Evolutionary conservation across 2,113 vertebrate species (phyloP).

Genomic region (Euleptes europaea): DNA sequence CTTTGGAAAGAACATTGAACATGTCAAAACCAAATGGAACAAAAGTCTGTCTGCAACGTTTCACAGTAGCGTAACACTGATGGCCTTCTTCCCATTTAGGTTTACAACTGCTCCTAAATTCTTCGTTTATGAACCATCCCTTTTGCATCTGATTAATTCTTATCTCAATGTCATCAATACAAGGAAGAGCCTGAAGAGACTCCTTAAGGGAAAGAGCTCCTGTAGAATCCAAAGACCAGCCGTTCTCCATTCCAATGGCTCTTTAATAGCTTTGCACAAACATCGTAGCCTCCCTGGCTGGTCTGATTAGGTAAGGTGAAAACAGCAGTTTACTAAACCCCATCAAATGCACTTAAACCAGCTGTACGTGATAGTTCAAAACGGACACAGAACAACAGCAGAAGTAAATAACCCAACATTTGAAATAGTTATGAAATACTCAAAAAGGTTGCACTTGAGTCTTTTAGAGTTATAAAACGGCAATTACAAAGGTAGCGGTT

Average conservation of each 20-base stretch:
- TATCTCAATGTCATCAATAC: not conserved
- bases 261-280: not conserved
- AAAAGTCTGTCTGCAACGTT: not conserved
- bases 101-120: not conserved
- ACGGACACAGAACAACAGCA: not conserved
- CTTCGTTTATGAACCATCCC: not conserved
- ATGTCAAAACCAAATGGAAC: not conserved
- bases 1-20: not conserved
- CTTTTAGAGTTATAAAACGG: constrained; percentile 26
- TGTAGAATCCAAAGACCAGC: constrained; percentile 53
- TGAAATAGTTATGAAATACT: constrained; percentile 4
- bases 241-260: constrained; percentile 19
- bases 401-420: constrained; percentile 10
- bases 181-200: constrained; percentile 9
- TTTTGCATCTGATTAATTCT: not conserved
- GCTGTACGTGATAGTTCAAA: constrained; percentile 38
- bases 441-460: not conserved
- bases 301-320: constrained; percentile 22
- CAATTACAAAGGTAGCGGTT: constrained; percentile 14
- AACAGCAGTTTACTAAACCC: constrained; percentile 22
- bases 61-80: not conserved
- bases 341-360: constrained; percentile 10
- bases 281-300: not conserved
- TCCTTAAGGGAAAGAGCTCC: constrained; percentile 55
- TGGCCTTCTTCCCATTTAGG: not conserved